phyloP scores from a whole-genome alignment of 1,140 invertebrate genomes.

The Apolygus lucorum region DNA sequence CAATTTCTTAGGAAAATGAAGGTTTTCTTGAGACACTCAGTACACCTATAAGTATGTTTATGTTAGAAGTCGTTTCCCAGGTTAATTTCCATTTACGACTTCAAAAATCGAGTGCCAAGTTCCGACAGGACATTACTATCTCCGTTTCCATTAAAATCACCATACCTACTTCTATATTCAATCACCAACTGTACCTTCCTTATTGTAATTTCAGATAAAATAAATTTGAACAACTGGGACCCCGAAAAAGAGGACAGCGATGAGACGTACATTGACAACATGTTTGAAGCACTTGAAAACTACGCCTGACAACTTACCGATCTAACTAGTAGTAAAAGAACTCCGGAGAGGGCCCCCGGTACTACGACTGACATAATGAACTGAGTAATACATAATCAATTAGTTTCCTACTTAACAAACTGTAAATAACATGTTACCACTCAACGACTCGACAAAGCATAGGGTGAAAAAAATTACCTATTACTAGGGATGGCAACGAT shows the following conservation, averaged over 20 bases:
- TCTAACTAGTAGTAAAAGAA: too few relatives aligned
- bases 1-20: too few relatives aligned
- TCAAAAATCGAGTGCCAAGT: background rate
- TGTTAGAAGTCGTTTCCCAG: background rate
- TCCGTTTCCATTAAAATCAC: background rate
- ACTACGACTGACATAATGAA: too few relatives aligned
- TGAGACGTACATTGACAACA: slow-evolving; percentile 1
- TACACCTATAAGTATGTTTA: too few relatives aligned
- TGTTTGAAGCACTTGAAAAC: background rate
- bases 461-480: too few relatives aligned
- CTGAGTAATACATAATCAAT: too few relatives aligned
- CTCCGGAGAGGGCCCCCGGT: too few relatives aligned
- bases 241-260: background rate
- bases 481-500: too few relatives aligned
- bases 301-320: background rate
- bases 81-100: background rate
- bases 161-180: background rate
- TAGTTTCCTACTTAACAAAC: too few relatives aligned
- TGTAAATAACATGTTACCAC: too few relatives aligned
- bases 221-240: background rate
- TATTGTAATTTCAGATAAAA: background rate
- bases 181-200: background rate
- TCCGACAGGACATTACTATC: background rate
- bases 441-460: too few relatives aligned
- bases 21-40: background rate